Evolutionary conservation across 2,888 invertebrate genomes (phyloP).

Genomic region (Toxonevra muliebris): DNA sequence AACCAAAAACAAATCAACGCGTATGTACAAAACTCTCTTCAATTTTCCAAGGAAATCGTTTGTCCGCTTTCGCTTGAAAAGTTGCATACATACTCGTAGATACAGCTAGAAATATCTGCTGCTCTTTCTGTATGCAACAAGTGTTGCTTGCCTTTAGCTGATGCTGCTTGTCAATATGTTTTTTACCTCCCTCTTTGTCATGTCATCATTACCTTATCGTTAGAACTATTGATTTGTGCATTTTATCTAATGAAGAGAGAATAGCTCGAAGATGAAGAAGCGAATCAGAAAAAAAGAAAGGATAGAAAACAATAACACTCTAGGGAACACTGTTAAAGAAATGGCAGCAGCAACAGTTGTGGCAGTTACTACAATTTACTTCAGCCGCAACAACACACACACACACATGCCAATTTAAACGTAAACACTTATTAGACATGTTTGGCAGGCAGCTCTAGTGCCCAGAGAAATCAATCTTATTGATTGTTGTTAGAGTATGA

Average conservation of each 20-base stretch:
- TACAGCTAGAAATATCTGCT: constrained; percentile 13
- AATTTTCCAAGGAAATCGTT: constrained; percentile 59
- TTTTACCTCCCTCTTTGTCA: background rate
- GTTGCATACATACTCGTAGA: constrained; percentile 29
- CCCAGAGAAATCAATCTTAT: constrained; percentile 44
- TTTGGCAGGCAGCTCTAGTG: constrained; percentile 39
- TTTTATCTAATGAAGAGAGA: constrained; percentile 24
- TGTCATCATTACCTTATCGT: background rate
- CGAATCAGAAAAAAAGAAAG: constrained; percentile 2
- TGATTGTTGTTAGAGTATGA: constrained; percentile 8
- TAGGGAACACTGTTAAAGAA: background rate
- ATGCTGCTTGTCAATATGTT: background rate
- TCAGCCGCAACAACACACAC: constrained; percentile 5
- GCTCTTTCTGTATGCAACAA: constrained; percentile 37
- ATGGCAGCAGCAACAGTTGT: background rate
- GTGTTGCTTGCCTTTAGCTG: constrained; percentile 16
- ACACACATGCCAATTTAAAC: constrained; percentile 33
- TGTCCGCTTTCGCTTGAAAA: constrained; percentile 42
- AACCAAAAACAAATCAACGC: constrained; percentile 4
- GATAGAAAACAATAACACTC: constrained; percentile 5
- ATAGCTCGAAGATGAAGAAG: constrained; percentile 4
- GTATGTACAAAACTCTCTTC: constrained; percentile 32
- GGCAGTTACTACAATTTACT: background rate
- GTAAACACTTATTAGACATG: constrained; percentile 51
- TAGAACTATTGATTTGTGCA: background rate